Percentiles rank a stretch among this genome's conserved stretches.
Evolutionary conservation across 2,797 vertebrate species (phyloP).

Genomic region (Miichthys miiuy): DNA sequence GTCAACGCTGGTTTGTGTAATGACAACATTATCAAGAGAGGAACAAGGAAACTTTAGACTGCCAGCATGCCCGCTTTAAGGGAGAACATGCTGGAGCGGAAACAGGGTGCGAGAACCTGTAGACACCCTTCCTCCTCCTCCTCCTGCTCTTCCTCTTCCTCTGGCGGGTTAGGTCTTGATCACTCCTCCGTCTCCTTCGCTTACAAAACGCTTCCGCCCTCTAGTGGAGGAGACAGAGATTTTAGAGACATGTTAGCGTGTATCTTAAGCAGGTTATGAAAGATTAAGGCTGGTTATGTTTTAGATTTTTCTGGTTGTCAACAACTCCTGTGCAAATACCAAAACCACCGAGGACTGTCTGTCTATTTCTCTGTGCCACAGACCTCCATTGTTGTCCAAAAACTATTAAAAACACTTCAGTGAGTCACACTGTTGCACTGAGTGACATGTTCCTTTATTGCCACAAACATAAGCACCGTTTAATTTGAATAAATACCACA

Average conservation of each 20-base stretch:
- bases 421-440: background rate
- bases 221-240: constrained; percentile 72
- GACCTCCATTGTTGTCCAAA: background rate
- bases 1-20: constrained; percentile 68
- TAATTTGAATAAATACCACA: background rate
- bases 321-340: background rate
- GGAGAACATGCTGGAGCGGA: constrained; percentile 50
- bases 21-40: constrained; percentile 64
- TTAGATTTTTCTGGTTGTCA: background rate
- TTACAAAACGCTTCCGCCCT: constrained; percentile 91
- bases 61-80: constrained; percentile 48
- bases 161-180: constrained; percentile 83
- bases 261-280: background rate
- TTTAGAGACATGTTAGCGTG: background rate
- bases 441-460: background rate
- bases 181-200: constrained; percentile 89
- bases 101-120: constrained; percentile 46
- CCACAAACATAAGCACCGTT: background rate
- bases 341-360: background rate
- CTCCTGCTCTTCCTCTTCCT: constrained; percentile 29
- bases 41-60: constrained; percentile 58
- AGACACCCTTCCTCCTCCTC: constrained; percentile 38
- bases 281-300: background rate
- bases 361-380: background rate
- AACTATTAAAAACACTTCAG: background rate